Evolutionary conservation across 2,888 invertebrate genomes (phyloP), one percentile per base, ranked within the genome.

Genomic region (Pollenia griseotomentosa): DNA sequence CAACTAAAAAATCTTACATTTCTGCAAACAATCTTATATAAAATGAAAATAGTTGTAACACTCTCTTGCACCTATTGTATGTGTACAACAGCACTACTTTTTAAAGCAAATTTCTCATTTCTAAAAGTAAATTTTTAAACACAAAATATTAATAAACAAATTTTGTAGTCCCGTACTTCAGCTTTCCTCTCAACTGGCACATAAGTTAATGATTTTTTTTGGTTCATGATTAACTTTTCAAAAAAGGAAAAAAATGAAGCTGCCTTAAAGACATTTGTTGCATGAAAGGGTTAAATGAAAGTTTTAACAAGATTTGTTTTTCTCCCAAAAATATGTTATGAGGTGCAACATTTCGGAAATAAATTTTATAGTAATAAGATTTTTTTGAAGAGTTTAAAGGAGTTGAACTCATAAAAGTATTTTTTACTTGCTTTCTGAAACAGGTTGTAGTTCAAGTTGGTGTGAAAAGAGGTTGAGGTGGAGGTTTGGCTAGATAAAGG

Each of bases 371-470:
- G 46, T 66, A 65, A 65, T 73, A 48, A 65, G 73, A 73, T 57
- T 81, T 73, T 73, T 33, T 33, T 33, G 5, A 65, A 48, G 81
- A 73, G 65, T 65, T 73, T 48, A 73, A 81, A 73, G 48, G 73
- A 81, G 81, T 73, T 81, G 73, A 81, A 73, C 57, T 65, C 46
- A 48, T 81, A 65, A 73, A 81, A 71, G 23, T 63, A 46, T 71
- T 71, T 48, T 48, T 63, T 63, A 63, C 63, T 53, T 23, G 23
- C 53, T 51, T 23, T 23, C 23, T 33, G 16, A 19, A 33, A 33
- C 4, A 33, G 59, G 40, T 23, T 48, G 40, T 9, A 63, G 53
- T 61, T 57, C 11, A 70, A 61, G 10, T 42, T 44, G 5, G 12
- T 12, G 23, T 33, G 14, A 9, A 40, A 14, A 1, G 4, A 65